Evolutionary conservation across 1,140 invertebrate genomes (phyloP).

Genomic region (Cydia strobilella): DNA sequence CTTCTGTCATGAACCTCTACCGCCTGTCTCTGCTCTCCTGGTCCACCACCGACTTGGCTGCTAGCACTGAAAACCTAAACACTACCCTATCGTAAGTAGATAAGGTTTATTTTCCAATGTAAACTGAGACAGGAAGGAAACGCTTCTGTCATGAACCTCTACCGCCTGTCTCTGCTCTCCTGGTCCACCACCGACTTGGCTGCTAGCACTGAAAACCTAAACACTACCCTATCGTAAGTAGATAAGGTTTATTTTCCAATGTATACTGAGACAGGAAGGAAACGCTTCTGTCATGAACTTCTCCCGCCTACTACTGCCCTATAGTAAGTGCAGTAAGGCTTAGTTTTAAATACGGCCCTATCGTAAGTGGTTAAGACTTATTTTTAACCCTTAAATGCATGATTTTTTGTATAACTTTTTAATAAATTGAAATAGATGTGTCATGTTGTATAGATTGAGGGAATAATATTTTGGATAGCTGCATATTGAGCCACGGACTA

Average conservation of each 20-base stretch:
- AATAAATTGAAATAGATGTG: too few species aligned
- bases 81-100: slow-evolving; percentile 47
- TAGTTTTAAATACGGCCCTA: too few species aligned
- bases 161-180: slow-evolving; percentile 89
- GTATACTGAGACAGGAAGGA: background rate
- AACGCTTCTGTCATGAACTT: background rate
- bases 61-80: slow-evolving; percentile 86
- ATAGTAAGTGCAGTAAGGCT: background rate
- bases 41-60: slow-evolving; percentile 90
- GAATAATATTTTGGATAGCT: too few species aligned
- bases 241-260: background rate
- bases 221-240: slow-evolving; percentile 62
- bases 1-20: slow-evolving; percentile 87
- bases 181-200: slow-evolving; percentile 91
- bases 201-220: slow-evolving; percentile 87
- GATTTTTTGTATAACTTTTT: too few species aligned
- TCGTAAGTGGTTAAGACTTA: too few species aligned
- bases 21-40: slow-evolving; percentile 90
- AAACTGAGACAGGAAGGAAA: slow-evolving; percentile 85
- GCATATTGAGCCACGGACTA: too few species aligned
- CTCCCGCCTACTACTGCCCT: too few species aligned
- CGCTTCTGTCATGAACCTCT: slow-evolving; percentile 86
- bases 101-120: too few species aligned
- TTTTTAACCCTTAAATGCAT: too few species aligned
- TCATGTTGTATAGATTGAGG: too few species aligned